Evolutionary conservation across 2,888 invertebrate genomes (phyloP), one percentile per base, ranked within the genome.

Genomic region (Scaptomyza tumidula): DNA sequence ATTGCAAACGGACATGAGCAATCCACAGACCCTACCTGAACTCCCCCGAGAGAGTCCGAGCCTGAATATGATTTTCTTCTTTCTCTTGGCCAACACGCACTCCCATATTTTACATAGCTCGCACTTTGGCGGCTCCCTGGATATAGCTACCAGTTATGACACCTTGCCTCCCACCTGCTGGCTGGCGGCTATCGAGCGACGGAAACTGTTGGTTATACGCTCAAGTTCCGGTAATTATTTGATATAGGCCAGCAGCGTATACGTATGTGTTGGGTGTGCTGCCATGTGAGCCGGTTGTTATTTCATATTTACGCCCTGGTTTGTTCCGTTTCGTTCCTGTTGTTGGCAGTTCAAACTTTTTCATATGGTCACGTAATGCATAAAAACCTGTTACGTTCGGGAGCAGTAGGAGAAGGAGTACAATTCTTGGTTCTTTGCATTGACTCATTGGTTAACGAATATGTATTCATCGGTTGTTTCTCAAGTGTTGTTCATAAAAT

Each of bases 171-270:
- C 19, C 55, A 11, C 3, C 35, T 10, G 9, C 19, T 19, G 60
- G 46, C 56, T 2, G 52, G n/a, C 39, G 56, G 46, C 65, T 64
- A 67, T 65, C 54, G 55, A 29, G 57, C 79, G 58, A 71, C 83
- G 83, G 83, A 84, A 84, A 75, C 83, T 70, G 80, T 85, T 85
- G 83, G 83, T 84, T 84, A 84, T 84, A 80, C 75, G 83, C 72
- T 75, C 75, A 71, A 84, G 83, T 84, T 84, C 83, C 83, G 83
- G 85, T 83, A 84, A 84, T 84, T 84, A 84, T 84, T 83, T 84
- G 83, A 84, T 85, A 84, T 84, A 82, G 85, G 83, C 80, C 75
- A 69, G 71, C 60, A 59, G 46, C 41, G 29, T 24, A 44, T 37
- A 53, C 14, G 37, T 39, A 19, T 14, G 45, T 48, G 41, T 24